Conservation (phyloP, 2,888 invertebrate species). For the Luperina nickerlii region DNA sequence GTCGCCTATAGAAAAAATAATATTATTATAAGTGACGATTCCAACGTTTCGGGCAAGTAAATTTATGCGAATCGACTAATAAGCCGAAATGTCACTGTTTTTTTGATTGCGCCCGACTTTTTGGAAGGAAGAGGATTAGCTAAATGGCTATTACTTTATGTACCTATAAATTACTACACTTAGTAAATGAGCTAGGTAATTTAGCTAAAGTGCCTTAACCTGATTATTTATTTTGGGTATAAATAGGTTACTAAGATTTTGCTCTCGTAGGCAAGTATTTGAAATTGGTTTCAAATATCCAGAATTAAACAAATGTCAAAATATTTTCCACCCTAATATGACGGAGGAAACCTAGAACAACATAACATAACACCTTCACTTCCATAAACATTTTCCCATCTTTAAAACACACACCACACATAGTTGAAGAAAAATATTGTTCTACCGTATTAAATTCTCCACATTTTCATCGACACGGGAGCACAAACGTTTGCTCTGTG, state of each 20-base stretch:
- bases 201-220: no score
- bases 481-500: constrained; percentile 54
- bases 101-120: not conserved
- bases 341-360: not conserved
- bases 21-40: not conserved
- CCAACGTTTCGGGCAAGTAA: not conserved
- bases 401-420: constrained; percentile 12
- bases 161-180: not conserved
- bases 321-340: not conserved
- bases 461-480: constrained; percentile 51
- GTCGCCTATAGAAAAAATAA: no score
- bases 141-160: not conserved
- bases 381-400: constrained; percentile 10
- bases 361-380: not conserved
- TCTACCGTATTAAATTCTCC: constrained; percentile 57
- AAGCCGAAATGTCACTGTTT: not conserved
- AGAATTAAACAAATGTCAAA: not conserved
- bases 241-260: not conserved
- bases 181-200: not conserved
- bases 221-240: not conserved
- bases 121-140: not conserved
- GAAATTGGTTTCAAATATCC: not conserved
- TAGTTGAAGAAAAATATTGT: constrained; percentile 44
- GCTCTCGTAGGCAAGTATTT: not conserved
- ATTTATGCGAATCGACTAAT: not conserved